Evolutionary conservation across 2,113 vertebrate genomes (phyloP).

Genomic region (Sinosuthora webbiana): DNA sequence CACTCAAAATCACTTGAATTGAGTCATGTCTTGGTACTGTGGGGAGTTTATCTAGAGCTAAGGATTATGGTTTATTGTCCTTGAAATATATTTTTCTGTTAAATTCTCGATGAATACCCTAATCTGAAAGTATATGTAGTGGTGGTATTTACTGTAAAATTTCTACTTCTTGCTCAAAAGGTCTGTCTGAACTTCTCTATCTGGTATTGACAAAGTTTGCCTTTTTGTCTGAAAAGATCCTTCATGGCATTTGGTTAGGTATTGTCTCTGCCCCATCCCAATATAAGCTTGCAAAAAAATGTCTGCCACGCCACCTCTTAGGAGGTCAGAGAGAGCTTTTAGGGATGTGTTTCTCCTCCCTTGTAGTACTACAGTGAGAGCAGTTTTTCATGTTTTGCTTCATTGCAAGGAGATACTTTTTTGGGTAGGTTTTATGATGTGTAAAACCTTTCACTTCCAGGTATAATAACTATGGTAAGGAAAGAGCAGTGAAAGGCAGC

Average conservation of each 20-base stretch:
- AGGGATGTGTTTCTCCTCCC: background rate
- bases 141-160: background rate
- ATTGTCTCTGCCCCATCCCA: background rate
- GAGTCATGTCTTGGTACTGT: background rate
- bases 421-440: background rate
- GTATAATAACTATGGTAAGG: too few relatives aligned
- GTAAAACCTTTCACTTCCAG: background rate
- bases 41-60: background rate
- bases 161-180: background rate
- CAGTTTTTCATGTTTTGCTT: background rate
- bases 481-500: background rate
- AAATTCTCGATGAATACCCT: background rate
- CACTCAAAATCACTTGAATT: background rate
- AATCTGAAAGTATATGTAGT: background rate
- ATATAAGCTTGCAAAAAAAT: background rate
- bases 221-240: background rate
- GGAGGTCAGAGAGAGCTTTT: background rate
- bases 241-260: background rate
- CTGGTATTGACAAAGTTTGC: background rate
- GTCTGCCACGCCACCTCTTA: background rate
- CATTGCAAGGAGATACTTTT: accelerated
- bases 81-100: background rate
- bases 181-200: background rate
- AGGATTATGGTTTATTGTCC: background rate
- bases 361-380: background rate